Conservation (phyloP, 2,797 vertebrate species). For the Psittacula echo region DNA sequence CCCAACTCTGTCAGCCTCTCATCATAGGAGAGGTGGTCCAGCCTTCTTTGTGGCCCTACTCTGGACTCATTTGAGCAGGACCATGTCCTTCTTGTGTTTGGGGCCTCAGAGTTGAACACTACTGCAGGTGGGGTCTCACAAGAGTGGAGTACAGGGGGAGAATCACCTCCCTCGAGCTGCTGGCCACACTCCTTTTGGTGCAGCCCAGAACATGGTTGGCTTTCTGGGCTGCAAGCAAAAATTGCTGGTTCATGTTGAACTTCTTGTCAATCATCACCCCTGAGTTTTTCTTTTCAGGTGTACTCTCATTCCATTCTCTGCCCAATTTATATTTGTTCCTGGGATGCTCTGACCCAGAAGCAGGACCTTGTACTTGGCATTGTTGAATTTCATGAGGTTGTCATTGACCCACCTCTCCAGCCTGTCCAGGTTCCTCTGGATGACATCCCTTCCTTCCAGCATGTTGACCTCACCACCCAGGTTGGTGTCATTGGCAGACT, state of each 20-base stretch:
- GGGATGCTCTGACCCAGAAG: neutral
- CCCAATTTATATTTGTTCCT: neutral
- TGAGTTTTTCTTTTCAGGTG: neutral
- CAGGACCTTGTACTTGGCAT: neutral
- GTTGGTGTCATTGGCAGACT: neutral
- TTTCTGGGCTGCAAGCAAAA: neutral
- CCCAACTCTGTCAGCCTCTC: neutral
- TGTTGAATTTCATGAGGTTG: neutral
- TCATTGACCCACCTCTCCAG: neutral
- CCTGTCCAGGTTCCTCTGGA: neutral
- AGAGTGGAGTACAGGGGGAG: neutral
- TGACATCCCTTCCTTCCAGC: neutral
- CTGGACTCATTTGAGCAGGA: neutral
- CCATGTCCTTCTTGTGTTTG: neutral
- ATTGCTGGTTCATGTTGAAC: neutral
- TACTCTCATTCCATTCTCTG: neutral
- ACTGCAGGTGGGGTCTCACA: neutral
- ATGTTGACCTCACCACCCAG: neutral
- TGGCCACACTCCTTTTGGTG: neutral
- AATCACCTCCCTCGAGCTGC: neutral
- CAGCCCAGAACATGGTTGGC: neutral
- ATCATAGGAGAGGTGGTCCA: neutral
- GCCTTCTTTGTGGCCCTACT: neutral
- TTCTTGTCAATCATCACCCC: neutral
- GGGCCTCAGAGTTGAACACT: neutral